phyloP scores from a whole-genome alignment of 2,888 invertebrate species.

The Tetramorium bicarinatum region DNA sequence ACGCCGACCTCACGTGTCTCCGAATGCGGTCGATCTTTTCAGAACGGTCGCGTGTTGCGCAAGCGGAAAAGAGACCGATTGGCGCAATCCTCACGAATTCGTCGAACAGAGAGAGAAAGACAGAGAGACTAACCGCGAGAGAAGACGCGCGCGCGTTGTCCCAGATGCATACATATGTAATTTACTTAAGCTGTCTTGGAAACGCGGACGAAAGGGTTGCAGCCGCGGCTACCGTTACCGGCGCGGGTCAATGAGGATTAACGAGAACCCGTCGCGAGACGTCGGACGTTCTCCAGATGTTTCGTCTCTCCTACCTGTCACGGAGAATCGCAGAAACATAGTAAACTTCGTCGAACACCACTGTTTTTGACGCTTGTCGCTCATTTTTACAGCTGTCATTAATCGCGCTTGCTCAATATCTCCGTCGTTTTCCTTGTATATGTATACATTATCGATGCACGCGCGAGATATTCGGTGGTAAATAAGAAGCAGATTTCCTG shows the following conservation, averaged over 20 bases:
- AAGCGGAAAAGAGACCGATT: constrained; percentile 68
- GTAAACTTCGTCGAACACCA: constrained; percentile 9
- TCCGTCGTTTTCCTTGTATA: not conserved
- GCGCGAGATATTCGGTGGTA: not conserved
- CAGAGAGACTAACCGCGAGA: not conserved
- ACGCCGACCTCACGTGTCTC: constrained; percentile 68
- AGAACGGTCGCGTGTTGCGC: constrained; percentile 81
- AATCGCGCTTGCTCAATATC: constrained; percentile 22
- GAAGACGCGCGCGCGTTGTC: constrained; percentile 22
- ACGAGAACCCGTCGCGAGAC: constrained; percentile 23
- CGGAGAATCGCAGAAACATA: constrained; percentile 5
- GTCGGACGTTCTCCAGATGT: constrained; percentile 42
- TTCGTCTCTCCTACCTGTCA: constrained; percentile 24
- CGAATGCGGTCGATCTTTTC: constrained; percentile 77
- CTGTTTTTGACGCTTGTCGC: constrained; percentile 12
- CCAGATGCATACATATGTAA: constrained; percentile 32
- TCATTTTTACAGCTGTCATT: constrained; percentile 30
- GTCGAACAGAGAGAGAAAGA: not conserved
- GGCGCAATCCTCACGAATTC: constrained; percentile 68
- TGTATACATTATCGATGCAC: not conserved
- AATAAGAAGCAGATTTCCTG: constrained; percentile 5
- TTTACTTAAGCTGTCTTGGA: constrained; percentile 32
- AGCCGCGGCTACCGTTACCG: constrained; percentile 39
- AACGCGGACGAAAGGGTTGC: constrained; percentile 46
- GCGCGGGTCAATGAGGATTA: constrained; percentile 46